Evolutionary conservation across 2,888 invertebrate species (phyloP).

Genomic region (Lasioglossum morio): DNA sequence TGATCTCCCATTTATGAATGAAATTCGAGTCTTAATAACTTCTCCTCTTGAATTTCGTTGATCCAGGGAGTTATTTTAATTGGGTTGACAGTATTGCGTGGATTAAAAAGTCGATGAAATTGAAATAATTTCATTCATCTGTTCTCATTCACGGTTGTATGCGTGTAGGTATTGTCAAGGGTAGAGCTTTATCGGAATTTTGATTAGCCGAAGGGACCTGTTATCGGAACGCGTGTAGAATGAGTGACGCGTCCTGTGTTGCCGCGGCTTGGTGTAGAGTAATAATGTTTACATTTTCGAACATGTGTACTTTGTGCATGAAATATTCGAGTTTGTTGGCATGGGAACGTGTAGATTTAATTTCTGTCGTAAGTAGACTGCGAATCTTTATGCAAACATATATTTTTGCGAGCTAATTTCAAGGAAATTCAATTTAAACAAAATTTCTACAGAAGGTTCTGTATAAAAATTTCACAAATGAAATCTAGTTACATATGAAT

Average conservation of each 20-base stretch:
- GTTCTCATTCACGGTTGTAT: neutral
- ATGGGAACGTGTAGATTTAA: neutral
- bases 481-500: neutral
- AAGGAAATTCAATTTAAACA: neutral
- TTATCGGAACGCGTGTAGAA: neutral
- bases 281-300: neutral
- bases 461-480: neutral
- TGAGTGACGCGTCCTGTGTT: neutral
- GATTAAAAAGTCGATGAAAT: neutral
- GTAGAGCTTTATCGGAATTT: conserved; percentile 8
- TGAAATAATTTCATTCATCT: neutral
- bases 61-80: neutral
- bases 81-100: neutral
- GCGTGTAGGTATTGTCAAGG: neutral
- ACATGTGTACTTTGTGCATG: neutral
- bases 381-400: neutral
- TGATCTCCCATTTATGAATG: too few species aligned
- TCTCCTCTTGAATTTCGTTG: neutral
- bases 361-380: neutral
- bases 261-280: neutral
- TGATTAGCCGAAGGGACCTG: conserved; percentile 29
- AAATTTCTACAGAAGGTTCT: neutral
- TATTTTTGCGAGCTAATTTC: neutral
- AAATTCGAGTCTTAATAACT: neutral
- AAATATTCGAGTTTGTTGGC: neutral